These are phyloP conservation scores for Pedetes capensis DNA, from an alignment of 2,113 vertebrate species.

Conservation along the genomic window DNA sequence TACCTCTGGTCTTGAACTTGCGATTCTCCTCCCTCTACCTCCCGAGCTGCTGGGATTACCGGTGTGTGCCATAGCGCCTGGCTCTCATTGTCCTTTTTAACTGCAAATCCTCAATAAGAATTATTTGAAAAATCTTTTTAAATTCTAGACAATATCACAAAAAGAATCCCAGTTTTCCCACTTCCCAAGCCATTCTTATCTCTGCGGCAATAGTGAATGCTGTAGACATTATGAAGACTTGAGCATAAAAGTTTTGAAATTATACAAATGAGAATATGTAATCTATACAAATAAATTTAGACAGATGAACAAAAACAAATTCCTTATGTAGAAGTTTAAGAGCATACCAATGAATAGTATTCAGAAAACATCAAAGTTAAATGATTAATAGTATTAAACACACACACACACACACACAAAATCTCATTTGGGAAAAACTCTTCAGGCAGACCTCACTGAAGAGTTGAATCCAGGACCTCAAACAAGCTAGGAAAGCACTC, in stretches of 20 bases:
- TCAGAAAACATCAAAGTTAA: constrained; percentile 32
- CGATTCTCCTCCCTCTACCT: too few species aligned
- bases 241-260: neutral
- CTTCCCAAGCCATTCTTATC: neutral
- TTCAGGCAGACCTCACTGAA: too few species aligned
- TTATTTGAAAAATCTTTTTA: constrained; percentile 9
- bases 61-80: too few species aligned
- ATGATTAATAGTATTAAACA: neutral
- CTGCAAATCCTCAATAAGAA: constrained; percentile 10
- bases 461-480: too few species aligned
- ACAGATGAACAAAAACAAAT: constrained; percentile 45
- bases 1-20: too few species aligned
- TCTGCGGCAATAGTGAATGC: neutral
- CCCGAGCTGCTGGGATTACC: too few species aligned
- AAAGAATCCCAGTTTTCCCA: neutral
- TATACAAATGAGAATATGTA: neutral
- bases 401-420: neutral
- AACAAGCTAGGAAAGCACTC: too few species aligned
- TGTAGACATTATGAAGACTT: neutral
- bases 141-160: neutral
- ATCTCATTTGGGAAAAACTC: neutral
- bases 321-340: neutral
- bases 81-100: neutral
- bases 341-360: neutral
- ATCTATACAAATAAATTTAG: neutral